Conservation (phyloP, 2,888 invertebrate species). For the Perdita meconis region DNA sequence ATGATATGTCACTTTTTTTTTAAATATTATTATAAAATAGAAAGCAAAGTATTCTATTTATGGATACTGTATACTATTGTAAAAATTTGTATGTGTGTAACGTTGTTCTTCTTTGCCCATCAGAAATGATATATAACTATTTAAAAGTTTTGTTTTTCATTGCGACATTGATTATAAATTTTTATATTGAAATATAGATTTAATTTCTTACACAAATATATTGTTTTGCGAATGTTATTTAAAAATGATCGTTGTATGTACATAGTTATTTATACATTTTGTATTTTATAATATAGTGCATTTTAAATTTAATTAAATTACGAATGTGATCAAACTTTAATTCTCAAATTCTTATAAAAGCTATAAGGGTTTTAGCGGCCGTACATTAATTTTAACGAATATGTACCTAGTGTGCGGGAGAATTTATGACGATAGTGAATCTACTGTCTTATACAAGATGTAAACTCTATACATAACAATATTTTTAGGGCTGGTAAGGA, state of each 20-base stretch:
- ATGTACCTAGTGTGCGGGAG: no score
- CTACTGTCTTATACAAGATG: no score
- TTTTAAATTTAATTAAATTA: conserved; percentile 28
- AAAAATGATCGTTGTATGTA: neutral
- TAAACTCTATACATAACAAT: no score
- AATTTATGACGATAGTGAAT: no score
- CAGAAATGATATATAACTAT: neutral
- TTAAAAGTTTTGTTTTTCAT: conserved; percentile 2
- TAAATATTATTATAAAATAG: conserved; percentile 34
- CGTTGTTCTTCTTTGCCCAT: neutral
- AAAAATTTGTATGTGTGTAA: conserved; percentile 19
- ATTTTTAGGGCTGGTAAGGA: no score
- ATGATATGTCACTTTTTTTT: conserved; percentile 52
- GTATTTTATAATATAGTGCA: conserved; percentile 13
- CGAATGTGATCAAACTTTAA: no score
- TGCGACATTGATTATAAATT: conserved; percentile 17
- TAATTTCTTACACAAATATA: conserved; percentile 11
- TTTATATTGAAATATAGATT: conserved; percentile 1
- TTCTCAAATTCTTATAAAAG: no score
- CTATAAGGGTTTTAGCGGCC: no score
- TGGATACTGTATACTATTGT: conserved; percentile 22
- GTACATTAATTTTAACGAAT: no score
- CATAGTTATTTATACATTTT: conserved; percentile 1
- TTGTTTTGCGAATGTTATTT: conserved; percentile 7
- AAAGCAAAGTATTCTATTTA: conserved; percentile 36